Percentiles rank a stretch among this genome's conserved stretches.
phyloP scores from a whole-genome alignment of 2,113 vertebrate genomes.

The Athene noctua region DNA sequence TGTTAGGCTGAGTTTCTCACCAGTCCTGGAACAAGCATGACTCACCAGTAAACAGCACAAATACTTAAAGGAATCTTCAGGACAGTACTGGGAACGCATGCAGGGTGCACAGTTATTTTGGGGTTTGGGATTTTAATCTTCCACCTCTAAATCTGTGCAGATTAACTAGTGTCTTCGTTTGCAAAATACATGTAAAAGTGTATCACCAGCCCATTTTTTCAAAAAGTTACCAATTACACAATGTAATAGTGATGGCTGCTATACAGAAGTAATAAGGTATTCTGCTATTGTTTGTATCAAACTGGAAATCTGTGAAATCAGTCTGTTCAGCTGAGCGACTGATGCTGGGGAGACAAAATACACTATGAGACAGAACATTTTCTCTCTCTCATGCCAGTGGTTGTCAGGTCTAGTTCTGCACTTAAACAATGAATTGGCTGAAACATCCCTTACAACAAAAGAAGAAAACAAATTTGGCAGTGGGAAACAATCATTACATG shows the following conservation, averaged over 20 bases:
- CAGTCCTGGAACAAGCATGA: background rate
- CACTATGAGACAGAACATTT: background rate
- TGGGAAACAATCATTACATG: background rate
- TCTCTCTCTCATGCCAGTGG: background rate
- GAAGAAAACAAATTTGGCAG: background rate
- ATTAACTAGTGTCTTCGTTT: background rate
- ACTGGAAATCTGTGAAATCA: background rate
- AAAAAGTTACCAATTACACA: background rate
- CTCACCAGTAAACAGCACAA: conserved; percentile 9
- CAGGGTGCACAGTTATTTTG: background rate
- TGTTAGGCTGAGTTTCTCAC: background rate
- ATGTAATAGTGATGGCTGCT: background rate
- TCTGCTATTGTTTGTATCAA: background rate
- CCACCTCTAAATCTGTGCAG: background rate
- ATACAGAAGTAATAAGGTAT: background rate
- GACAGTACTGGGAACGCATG: background rate
- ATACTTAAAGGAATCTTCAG: background rate
- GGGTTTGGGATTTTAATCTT: background rate
- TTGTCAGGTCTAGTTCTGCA: background rate
- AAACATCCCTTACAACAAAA: background rate
- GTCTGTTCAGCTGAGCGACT: background rate
- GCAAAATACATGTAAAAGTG: background rate
- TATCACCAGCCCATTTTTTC: background rate
- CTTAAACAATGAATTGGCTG: background rate
- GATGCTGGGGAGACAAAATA: background rate